These are phyloP conservation scores for Anticlea derivata DNA, from an alignment of 2,888 invertebrate genomes.

Conservation along the genomic window DNA sequence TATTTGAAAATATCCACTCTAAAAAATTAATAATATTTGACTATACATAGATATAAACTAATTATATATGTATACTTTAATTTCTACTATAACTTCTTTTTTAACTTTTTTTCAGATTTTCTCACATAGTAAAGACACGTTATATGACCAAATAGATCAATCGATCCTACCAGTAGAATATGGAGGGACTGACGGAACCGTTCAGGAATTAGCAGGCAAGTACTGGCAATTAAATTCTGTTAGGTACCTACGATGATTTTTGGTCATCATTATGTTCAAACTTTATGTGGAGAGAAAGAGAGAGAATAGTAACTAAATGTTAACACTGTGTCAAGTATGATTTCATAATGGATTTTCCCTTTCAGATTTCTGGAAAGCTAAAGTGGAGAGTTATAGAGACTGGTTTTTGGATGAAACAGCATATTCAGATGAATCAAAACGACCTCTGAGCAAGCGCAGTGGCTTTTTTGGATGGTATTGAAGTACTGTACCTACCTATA, in stretches of 20 bases:
- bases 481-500: background rate
- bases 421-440: conserved; percentile 28
- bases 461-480: conserved; percentile 8
- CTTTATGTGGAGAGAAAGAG: too few species aligned
- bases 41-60: too few species aligned
- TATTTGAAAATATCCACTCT: too few species aligned
- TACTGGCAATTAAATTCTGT: too few species aligned
- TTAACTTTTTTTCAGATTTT: conserved; percentile 33
- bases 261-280: too few species aligned
- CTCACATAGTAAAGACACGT: conserved; percentile 21
- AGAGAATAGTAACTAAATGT: too few species aligned
- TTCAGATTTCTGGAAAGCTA: conserved; percentile 49
- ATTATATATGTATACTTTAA: too few species aligned
- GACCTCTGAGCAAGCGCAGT: conserved; percentile 9
- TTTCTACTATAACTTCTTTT: too few species aligned
- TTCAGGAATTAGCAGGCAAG: conserved; percentile 33
- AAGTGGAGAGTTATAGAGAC: conserved; percentile 62
- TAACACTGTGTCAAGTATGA: too few species aligned
- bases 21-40: too few species aligned
- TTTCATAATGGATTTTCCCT: background rate
- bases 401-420: conserved; percentile 43
- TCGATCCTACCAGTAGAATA: conserved; percentile 34
- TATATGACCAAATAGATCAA: conserved; percentile 28
- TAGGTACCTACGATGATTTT: too few species aligned
- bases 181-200: conserved; percentile 31